Percentiles rank a stretch among this genome's conserved stretches.
phyloP scores from a whole-genome alignment of 2,113 vertebrate genomes.

The Lipophrys pholis region DNA sequence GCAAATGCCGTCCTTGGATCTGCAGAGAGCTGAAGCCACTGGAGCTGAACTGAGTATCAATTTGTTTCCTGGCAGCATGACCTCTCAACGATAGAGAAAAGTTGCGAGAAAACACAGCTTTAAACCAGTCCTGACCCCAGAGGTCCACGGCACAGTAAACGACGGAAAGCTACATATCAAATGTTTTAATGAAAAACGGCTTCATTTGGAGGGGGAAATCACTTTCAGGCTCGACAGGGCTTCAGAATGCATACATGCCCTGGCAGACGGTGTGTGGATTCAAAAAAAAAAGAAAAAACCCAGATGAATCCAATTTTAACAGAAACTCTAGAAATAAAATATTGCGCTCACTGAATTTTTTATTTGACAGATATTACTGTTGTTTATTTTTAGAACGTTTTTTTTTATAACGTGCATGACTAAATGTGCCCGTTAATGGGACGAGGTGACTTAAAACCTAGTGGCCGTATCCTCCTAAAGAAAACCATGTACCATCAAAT shows the following conservation, averaged over 20 bases:
- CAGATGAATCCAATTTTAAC: not conserved
- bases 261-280: not conserved
- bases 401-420: too few species aligned
- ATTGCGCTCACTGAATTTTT: not conserved
- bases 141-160: conserved; percentile 23
- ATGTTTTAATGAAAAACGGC: conserved; percentile 22
- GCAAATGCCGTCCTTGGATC: conserved; percentile 56
- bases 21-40: conserved; percentile 42
- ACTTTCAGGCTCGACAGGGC: not conserved
- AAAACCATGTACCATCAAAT: not conserved
- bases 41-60: conserved; percentile 59
- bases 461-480: not conserved
- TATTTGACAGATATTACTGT: not conserved
- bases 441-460: not conserved
- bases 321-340: not conserved
- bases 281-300: not conserved
- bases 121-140: not conserved
- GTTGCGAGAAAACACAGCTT: conserved; percentile 41
- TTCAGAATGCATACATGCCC: not conserved
- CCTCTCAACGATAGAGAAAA: conserved; percentile 39
- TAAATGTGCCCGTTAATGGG: not conserved
- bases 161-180: conserved; percentile 24
- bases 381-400: not conserved
- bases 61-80: conserved; percentile 58
- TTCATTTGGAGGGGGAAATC: conserved; percentile 20